Conservation (phyloP, 1,140 invertebrate genomes). For the Cecropterus lyciades region DNA sequence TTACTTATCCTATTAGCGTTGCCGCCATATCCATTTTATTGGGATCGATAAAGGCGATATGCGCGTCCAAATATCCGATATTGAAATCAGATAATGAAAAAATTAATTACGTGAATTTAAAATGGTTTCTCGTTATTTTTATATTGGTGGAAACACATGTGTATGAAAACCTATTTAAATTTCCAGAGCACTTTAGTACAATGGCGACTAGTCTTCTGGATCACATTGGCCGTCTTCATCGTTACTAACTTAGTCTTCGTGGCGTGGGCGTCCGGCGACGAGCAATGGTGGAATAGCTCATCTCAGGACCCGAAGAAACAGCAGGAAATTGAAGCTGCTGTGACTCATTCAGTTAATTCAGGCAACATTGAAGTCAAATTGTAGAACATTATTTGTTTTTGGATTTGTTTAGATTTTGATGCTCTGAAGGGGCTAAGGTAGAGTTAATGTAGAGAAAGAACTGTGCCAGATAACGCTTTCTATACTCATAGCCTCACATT, state of each 20-base stretch:
- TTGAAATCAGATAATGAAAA: too few species aligned
- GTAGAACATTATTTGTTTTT: conserved; percentile 28
- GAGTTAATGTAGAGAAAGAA: background rate
- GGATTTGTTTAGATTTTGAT: conserved; percentile 10
- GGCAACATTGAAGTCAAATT: conserved; percentile 67
- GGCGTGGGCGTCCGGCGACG: conserved; percentile 88
- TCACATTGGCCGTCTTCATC: conserved; percentile 89
- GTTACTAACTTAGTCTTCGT: conserved; percentile 90
- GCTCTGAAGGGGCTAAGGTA: conserved; percentile 1
- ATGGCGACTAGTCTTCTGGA: conserved; percentile 94
- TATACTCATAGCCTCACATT: too few species aligned
- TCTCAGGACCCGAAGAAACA: conserved; percentile 64
- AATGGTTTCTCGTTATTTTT: too few species aligned
- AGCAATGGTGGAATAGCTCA: conserved; percentile 89
- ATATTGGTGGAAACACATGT: too few species aligned
- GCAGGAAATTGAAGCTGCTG: conserved; percentile 52
- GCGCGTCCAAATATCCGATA: too few species aligned
- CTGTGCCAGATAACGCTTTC: too few species aligned
- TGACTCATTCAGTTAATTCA: conserved; percentile 44
- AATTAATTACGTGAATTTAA: too few species aligned
- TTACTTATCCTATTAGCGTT: too few species aligned
- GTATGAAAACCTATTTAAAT: too few species aligned
- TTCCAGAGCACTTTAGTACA: conserved; percentile 89
- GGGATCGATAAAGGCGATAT: too few species aligned
- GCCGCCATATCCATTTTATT: too few species aligned